phyloP scores from a whole-genome alignment of 1,140 invertebrate genomes.

The Campoletis sonorensis region DNA sequence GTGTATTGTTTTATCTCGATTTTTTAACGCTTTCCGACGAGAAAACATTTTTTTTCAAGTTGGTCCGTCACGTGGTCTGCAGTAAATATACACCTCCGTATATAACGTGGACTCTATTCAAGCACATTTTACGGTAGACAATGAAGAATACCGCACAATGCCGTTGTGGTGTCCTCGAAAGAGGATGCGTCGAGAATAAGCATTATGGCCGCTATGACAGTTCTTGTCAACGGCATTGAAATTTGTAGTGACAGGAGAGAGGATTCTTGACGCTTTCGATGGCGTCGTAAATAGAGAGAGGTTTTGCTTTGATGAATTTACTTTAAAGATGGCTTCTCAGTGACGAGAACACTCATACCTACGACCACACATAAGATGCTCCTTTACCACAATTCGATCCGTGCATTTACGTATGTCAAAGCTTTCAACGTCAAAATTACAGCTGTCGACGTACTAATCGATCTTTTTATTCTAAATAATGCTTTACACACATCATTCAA shows the following conservation, averaged over 20 bases:
- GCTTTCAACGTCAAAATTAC: constrained; percentile 24
- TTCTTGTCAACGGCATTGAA: constrained; percentile 30
- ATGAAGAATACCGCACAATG: neutral
- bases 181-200: constrained; percentile 9
- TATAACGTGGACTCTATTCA: neutral
- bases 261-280: neutral
- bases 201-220: constrained; percentile 6
- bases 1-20: too few relatives aligned
- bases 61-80: neutral
- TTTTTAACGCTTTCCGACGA: too few relatives aligned
- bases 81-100: neutral
- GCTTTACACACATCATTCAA: too few relatives aligned
- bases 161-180: neutral
- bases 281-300: constrained; percentile 38
- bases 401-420: neutral
- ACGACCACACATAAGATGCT: constrained; percentile 21
- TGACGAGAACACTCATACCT: neutral
- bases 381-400: constrained; percentile 22
- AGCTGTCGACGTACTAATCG: neutral
- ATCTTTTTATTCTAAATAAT: neutral
- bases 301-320: constrained; percentile 44
- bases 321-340: neutral
- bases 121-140: constrained; percentile 3
- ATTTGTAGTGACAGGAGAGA: constrained; percentile 17
- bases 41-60: neutral